These are phyloP conservation scores for Rhynchophorus ferrugineus DNA, from an alignment of 1,140 invertebrate species.

Conservation along the genomic window DNA sequence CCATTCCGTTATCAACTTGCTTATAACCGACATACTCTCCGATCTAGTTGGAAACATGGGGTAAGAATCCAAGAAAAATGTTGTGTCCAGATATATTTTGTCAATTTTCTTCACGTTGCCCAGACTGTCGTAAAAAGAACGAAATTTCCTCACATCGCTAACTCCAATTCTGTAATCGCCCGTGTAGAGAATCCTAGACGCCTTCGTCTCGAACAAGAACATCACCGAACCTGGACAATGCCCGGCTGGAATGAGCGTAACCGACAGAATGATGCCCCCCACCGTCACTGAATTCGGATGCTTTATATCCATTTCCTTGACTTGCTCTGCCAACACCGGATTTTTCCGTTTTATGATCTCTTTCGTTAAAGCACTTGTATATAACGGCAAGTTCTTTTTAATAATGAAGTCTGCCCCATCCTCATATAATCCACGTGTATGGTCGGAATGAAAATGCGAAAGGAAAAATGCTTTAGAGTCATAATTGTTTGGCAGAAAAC, in stretches of 20 bases:
- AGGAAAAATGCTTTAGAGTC: slow-evolving; percentile 54
- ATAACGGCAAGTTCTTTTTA: slow-evolving; percentile 40
- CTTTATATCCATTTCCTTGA: slow-evolving; percentile 38
- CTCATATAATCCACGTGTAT: slow-evolving; percentile 51
- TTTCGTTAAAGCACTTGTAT: slow-evolving; percentile 41
- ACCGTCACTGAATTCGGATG: slow-evolving; percentile 25
- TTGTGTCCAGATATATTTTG: slow-evolving; percentile 63
- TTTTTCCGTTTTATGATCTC: slow-evolving; percentile 38
- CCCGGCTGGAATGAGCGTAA: slow-evolving; percentile 56
- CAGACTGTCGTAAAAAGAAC: slow-evolving; percentile 44
- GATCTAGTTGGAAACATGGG: slow-evolving; percentile 50
- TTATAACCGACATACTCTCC: slow-evolving; percentile 46
- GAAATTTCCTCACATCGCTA: slow-evolving; percentile 48
- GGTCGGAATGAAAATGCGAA: slow-evolving; percentile 60
- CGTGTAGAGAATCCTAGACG: slow-evolving; percentile 53
- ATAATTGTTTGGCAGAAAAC: slow-evolving; percentile 48
- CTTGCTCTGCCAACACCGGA: slow-evolving; percentile 17
- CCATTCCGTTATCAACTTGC: slow-evolving; percentile 48
- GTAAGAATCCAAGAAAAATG: slow-evolving; percentile 51
- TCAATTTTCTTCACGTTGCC: slow-evolving; percentile 47
- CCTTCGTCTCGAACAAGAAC: slow-evolving; percentile 54
- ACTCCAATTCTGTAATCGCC: slow-evolving; percentile 60
- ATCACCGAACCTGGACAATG: slow-evolving; percentile 69
- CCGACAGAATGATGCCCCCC: slow-evolving; percentile 39
- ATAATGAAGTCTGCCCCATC: slow-evolving; percentile 19